phyloP scores from a whole-genome alignment of 2,797 vertebrate species.

The Heteromormyrus szaboi region DNA sequence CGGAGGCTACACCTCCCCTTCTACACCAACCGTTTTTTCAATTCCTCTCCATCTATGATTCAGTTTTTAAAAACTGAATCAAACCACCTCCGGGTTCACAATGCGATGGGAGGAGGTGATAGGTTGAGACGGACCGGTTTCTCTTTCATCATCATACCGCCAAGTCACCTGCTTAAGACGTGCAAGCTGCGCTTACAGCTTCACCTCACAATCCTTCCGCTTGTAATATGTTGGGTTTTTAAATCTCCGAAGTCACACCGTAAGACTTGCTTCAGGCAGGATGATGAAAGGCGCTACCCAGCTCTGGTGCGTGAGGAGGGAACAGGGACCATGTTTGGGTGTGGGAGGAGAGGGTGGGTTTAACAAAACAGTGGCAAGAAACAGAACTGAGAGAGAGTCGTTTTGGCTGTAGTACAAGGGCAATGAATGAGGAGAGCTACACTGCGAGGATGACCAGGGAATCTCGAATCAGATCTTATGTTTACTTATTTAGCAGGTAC shows the following conservation, averaged over 20 bases:
- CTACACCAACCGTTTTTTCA: not conserved
- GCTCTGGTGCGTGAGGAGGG: not conserved
- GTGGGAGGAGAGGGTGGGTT: not conserved
- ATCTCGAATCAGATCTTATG: not conserved
- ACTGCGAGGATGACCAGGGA: not conserved
- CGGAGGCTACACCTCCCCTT: not conserved
- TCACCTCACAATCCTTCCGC: not conserved
- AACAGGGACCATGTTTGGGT: not conserved
- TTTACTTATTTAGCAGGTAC: not conserved
- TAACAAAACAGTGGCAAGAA: not conserved
- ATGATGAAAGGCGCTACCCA: not conserved
- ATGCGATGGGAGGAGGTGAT: not conserved
- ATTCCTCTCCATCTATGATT: not conserved
- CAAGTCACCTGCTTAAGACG: not conserved
- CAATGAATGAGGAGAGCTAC: not conserved
- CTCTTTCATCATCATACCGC: not conserved
- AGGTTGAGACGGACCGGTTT: not conserved
- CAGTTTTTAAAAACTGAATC: not conserved
- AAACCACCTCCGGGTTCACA: not conserved
- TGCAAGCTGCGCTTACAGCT: not conserved
- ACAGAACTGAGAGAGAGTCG: not conserved
- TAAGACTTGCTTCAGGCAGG: not conserved
- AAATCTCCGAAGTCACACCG: not conserved
- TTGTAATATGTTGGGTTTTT: not conserved
- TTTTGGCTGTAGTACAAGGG: not conserved